Conservation (phyloP, 2,113 vertebrate genomes). For the Myotis yumanensis region DNA sequence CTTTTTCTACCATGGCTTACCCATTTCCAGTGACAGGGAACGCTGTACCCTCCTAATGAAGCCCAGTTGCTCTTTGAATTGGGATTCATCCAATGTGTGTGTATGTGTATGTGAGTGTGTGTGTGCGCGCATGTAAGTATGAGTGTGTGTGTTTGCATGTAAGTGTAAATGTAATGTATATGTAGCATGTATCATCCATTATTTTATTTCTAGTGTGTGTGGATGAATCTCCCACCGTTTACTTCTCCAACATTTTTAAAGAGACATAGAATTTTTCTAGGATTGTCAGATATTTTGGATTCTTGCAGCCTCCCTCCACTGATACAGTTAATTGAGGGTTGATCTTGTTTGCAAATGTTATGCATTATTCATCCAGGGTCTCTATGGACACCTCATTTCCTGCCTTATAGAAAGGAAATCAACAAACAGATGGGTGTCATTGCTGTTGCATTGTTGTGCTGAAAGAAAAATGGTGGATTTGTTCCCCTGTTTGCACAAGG, state of each 20-base stretch:
- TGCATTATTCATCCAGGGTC: constrained; percentile 59
- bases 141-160: neutral
- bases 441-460: neutral
- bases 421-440: constrained; percentile 36
- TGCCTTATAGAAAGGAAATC: constrained; percentile 57
- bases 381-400: constrained; percentile 59
- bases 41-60: neutral
- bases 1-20: neutral
- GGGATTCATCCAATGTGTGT: neutral
- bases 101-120: neutral
- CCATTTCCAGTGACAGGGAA: neutral
- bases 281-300: constrained; percentile 2
- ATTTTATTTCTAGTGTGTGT: neutral
- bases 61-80: neutral
- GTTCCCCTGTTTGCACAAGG: neutral
- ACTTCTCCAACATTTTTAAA: neutral
- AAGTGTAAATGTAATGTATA: neutral
- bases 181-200: neutral
- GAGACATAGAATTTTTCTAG: constrained; percentile 20
- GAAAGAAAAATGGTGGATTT: constrained; percentile 34
- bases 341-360: constrained; percentile 55
- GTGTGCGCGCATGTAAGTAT: neutral
- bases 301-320: neutral
- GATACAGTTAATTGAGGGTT: constrained; percentile 47
- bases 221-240: neutral